Evolutionary conservation across 37 sponge, comb jelly and placozoan species (phyloP).

Genomic region (Hormiphora californensis): DNA sequence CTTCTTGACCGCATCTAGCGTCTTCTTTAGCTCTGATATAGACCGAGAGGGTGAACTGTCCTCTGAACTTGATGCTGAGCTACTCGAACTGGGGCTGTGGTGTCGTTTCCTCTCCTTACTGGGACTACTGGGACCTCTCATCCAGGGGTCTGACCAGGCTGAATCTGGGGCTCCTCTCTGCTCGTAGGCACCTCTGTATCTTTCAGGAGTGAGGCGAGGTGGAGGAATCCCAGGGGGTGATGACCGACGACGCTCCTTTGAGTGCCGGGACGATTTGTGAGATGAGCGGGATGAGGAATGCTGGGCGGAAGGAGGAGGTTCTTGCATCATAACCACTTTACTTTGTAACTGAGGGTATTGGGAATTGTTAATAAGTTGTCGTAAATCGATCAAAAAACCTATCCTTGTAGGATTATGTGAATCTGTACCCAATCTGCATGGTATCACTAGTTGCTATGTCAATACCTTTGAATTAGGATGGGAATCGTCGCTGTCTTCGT

Average conservation of each 20-base stretch:
- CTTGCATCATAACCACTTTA: constrained; percentile 33
- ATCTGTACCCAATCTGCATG: no score
- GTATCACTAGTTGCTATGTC: no score
- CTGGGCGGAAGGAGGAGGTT: neutral
- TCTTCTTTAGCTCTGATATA: constrained; percentile 9
- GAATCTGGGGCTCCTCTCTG: neutral
- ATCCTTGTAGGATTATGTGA: no score
- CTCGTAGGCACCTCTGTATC: constrained; percentile 50
- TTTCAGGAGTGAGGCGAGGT: constrained; percentile 29
- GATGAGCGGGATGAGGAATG: neutral
- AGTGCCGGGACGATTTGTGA: neutral
- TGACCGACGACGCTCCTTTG: neutral
- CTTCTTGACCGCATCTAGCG: neutral
- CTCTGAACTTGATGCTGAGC: neutral
- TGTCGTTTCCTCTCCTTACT: constrained; percentile 30
- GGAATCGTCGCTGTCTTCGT: constrained; percentile 41
- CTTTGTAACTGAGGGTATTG: neutral
- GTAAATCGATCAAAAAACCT: neutral
- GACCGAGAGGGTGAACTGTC: neutral
- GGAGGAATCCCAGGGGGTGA: neutral
- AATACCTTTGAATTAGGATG: constrained; percentile 27
- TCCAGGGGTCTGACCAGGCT: constrained; percentile 53
- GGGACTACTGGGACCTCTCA: constrained; percentile 34
- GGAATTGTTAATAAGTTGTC: neutral
- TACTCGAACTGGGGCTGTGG: neutral